Base-by-base conservation (phyloP, 2,888 invertebrate species). In the Itoplectis maculator region DNA sequence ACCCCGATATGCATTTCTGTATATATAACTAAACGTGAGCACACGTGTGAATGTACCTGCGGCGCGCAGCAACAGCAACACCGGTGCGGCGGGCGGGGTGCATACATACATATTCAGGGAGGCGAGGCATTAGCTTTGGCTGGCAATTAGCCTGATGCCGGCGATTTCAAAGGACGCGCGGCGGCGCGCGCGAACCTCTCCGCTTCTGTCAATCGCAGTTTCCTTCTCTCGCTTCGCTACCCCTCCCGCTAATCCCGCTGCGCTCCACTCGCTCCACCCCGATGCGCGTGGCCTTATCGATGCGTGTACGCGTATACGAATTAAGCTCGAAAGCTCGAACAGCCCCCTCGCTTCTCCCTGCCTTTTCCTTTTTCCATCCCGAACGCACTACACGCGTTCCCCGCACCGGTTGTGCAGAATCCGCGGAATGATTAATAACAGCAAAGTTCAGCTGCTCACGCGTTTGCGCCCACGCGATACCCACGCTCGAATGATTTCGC, bases 71-170 rank as follows among this genome's bases (percentile, higher is more conserved):
- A 61, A 61, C 66, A 47, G 45, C 29, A 47, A 47, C 56, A 15
- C 40, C 35, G 59, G 23, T 61, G 65, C 51, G 73, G 59, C 65
- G 59, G 73, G 59, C 65, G 54, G 20, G 7, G 42, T 18, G 45
- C 40, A 23, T 20, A 51, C 78, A 85, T 86, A 68, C 86, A 86
- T 83, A 85, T 84, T 84, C 84, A 83, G 70, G 42, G n/a, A n/a
- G 72, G 56, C 77, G 72, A 61, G 77, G 82, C 82, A 83, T 83
- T 82, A 83, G 82, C 82, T 84, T 85, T 84, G 84, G 54, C 82
- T 86, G 82, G 80, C 84, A 86, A 86, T 86, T 83, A 83, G 86
- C 66, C 78, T 76, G 80, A 76, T 76, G 59, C 66, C 45, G 49
- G 68, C 49, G 42, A 68, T 77, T 77, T 68, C 68, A 77, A 69